These are phyloP conservation scores for Leucoraja ocellata DNA, from an alignment of 2,797 vertebrate genomes.

Conservation along the genomic window DNA sequence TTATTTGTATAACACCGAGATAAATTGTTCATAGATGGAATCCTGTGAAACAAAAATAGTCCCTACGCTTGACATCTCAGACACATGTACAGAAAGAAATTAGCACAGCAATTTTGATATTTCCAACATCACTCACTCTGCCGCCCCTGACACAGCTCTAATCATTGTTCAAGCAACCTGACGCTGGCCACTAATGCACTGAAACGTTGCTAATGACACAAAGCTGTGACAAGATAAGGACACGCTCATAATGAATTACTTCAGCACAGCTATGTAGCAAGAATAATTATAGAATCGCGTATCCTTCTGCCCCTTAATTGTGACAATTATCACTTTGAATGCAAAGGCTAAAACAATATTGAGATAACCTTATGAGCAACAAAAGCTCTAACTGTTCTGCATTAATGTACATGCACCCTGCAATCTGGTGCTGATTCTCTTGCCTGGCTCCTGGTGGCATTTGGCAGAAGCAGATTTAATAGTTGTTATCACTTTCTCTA, in stretches of 20 bases:
- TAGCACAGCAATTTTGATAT: constrained; percentile 45
- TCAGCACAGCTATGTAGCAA: constrained; percentile 54
- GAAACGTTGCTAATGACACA: constrained; percentile 55
- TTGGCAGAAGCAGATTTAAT: not conserved
- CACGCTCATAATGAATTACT: constrained; percentile 51
- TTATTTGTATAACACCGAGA: constrained; percentile 24
- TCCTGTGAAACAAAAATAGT: constrained; percentile 37
- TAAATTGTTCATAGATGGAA: constrained; percentile 34
- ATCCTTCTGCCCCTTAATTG: constrained; percentile 49
- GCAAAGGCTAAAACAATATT: constrained; percentile 48
- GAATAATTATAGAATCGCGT: constrained; percentile 55
- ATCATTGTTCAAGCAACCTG: constrained; percentile 52
- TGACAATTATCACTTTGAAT: constrained; percentile 49
- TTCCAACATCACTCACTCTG: constrained; percentile 51
- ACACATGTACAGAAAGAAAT: constrained; percentile 43
- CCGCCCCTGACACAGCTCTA: constrained; percentile 49
- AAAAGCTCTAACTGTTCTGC: constrained; percentile 42
- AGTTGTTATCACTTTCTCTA: not conserved
- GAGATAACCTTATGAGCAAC: constrained; percentile 58
- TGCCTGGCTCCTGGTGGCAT: not conserved
- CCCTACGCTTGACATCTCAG: constrained; percentile 15
- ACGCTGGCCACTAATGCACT: constrained; percentile 58
- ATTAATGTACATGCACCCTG: not conserved
- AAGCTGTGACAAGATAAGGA: constrained; percentile 63
- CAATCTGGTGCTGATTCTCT: not conserved